Percentiles rank a stretch among this genome's conserved stretches.
Evolutionary conservation across 2,113 vertebrate genomes (phyloP).

Genomic region (Grantiella picta): DNA sequence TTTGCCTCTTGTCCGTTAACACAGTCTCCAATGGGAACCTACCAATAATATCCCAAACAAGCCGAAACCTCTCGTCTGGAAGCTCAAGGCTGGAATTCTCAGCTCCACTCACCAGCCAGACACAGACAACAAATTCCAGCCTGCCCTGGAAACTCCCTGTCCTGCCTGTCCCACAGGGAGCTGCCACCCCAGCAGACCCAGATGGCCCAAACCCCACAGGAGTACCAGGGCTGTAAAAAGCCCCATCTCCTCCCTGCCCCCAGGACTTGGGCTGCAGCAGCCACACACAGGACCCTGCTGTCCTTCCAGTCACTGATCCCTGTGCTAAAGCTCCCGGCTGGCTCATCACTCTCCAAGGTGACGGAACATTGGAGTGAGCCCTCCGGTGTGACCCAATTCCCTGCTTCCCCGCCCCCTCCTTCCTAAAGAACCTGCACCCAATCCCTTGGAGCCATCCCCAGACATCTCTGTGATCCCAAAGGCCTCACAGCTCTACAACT

Average conservation of each 20-base stretch:
- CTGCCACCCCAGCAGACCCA: not conserved
- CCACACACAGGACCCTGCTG: not conserved
- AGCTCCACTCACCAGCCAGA: not conserved
- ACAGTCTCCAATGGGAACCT: not conserved
- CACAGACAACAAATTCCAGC: not conserved
- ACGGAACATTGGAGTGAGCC: fast-evolving
- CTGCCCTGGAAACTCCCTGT: fast-evolving
- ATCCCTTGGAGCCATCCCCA: not conserved
- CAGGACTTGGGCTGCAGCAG: not conserved
- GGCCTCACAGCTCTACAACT: not conserved
- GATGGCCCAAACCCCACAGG: fast-evolving
- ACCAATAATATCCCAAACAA: not conserved
- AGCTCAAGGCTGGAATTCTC: not conserved
- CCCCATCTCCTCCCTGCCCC: not conserved
- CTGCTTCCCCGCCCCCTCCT: not conserved
- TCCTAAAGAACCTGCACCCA: not conserved
- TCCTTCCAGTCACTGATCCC: not conserved
- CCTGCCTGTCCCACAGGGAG: not conserved
- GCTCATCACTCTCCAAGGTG: not conserved
- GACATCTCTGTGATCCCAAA: fast-evolving
- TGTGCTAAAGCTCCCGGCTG: not conserved
- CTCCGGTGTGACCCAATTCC: fast-evolving
- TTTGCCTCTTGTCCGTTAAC: not conserved
- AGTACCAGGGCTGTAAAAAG: not conserved
- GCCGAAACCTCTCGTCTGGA: not conserved